A percentile compares a stretch with the other conserved stretches of the same genome.
These are phyloP conservation scores for Micropterix aruncella DNA, from an alignment of 2,888 invertebrate genomes.

Conservation along the genomic window DNA sequence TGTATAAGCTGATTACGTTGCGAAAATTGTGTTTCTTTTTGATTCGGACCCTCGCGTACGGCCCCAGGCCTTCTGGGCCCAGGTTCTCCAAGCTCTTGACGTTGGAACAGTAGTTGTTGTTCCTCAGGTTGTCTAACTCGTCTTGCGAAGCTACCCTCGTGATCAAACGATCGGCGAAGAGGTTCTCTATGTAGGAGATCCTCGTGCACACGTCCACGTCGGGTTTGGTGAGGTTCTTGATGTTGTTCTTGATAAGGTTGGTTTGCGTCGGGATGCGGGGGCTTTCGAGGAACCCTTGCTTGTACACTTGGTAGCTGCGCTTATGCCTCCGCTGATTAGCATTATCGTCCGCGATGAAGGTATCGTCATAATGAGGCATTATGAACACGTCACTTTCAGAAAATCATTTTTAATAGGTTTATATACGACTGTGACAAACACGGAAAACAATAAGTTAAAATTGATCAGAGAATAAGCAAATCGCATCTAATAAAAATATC, in stretches of 20 bases:
- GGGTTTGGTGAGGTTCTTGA: conserved; percentile 21
- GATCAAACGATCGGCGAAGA: no score
- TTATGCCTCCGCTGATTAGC: conserved; percentile 35
- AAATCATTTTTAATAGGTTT: no score
- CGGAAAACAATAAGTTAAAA: no score
- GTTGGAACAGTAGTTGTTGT: conserved; percentile 10
- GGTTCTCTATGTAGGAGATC: conserved; percentile 29
- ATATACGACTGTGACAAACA: no score
- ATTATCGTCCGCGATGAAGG: conserved; percentile 34
- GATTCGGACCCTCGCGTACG: conserved; percentile 7
- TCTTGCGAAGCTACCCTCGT: conserved; percentile 12
- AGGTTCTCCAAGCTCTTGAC: conserved; percentile 10
- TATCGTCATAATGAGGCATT: conserved; percentile 40
- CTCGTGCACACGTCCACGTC: conserved; percentile 27
- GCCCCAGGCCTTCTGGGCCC: conserved; percentile 3
- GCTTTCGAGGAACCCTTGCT: conserved; percentile 27
- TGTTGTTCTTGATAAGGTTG: conserved; percentile 12
- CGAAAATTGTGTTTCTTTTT: conserved; percentile 4
- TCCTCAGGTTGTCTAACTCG: conserved; percentile 8
- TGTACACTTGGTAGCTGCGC: conserved; percentile 35
- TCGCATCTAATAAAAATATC: no score
- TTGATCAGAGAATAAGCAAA: no score
- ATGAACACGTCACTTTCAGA: background rate
- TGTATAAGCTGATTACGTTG: conserved; percentile 26
- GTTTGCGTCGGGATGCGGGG: conserved; percentile 22